A percentile compares a stretch with the other conserved stretches of the same genome.
These are phyloP conservation scores for Holacanthus passer DNA, from an alignment of 2,113 vertebrate species.

Conservation along the genomic window DNA sequence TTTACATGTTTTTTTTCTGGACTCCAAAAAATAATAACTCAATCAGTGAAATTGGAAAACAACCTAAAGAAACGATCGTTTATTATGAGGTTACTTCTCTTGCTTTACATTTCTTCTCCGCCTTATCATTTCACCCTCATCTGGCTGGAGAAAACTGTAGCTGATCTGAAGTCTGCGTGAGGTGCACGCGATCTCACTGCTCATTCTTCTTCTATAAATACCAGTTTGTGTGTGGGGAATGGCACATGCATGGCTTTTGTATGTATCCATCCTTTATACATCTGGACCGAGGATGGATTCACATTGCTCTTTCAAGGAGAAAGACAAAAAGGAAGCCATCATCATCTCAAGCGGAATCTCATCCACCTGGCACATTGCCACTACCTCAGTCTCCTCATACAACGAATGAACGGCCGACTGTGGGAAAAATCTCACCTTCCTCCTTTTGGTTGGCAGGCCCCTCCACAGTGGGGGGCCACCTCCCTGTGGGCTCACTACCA, in stretches of 20 bases:
- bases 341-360: neutral
- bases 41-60: neutral
- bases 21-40: neutral
- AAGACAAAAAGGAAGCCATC: neutral
- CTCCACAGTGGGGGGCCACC: neutral
- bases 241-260: neutral
- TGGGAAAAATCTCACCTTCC: neutral
- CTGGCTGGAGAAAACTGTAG: neutral
- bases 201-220: neutral
- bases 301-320: neutral
- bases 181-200: neutral
- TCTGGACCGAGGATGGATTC: neutral
- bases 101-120: neutral
- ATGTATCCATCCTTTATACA: neutral
- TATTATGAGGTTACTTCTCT: neutral
- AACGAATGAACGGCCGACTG: neutral
- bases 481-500: neutral
- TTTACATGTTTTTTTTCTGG: neutral
- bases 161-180: neutral
- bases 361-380: neutral
- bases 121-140: neutral
- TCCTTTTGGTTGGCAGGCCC: neutral
- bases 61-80: neutral
- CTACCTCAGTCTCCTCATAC: neutral
- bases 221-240: neutral